Conservation (phyloP, 2,797 vertebrate genomes). For the Gadopsis marmoratus region DNA sequence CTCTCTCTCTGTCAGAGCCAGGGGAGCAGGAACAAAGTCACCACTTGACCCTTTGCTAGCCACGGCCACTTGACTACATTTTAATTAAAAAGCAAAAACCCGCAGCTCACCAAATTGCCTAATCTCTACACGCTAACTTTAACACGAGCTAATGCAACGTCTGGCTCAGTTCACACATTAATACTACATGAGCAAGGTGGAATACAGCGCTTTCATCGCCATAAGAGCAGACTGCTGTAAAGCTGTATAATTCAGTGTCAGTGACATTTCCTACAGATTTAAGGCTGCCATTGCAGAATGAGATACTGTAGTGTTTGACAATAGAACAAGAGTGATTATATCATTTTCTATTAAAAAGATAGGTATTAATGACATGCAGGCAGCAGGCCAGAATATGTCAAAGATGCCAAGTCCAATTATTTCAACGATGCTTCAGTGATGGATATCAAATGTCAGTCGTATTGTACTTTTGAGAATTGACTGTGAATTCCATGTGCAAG, state of each 20-base stretch:
- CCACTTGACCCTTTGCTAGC: conserved; percentile 80
- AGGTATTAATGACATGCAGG: conserved; percentile 38
- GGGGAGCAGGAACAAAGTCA: conserved; percentile 78
- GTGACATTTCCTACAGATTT: conserved; percentile 40
- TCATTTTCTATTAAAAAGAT: conserved; percentile 37
- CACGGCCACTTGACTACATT: conserved; percentile 77
- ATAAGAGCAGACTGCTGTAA: conserved; percentile 25
- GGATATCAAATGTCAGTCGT: conserved; percentile 33
- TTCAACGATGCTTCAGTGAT: conserved; percentile 22
- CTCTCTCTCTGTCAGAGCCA: conserved; percentile 45
- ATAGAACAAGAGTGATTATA: conserved; percentile 36
- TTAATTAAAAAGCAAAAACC: conserved; percentile 83
- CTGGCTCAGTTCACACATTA: conserved; percentile 59
- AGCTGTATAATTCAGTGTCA: conserved; percentile 20
- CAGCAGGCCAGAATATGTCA: conserved; percentile 25
- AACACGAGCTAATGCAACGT: conserved; percentile 62
- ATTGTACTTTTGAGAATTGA: conserved; percentile 28
- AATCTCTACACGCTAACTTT: conserved; percentile 72
- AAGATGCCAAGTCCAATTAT: conserved; percentile 42
- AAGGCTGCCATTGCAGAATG: conserved; percentile 15
- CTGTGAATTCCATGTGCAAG: not conserved
- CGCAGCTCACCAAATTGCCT: conserved; percentile 67
- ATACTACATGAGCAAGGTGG: conserved; percentile 59
- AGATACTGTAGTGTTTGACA: conserved; percentile 43
- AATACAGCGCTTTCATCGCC: conserved; percentile 38